Base-by-base conservation (phyloP, 2,113 vertebrate species). In the Solea senegalensis region DNA sequence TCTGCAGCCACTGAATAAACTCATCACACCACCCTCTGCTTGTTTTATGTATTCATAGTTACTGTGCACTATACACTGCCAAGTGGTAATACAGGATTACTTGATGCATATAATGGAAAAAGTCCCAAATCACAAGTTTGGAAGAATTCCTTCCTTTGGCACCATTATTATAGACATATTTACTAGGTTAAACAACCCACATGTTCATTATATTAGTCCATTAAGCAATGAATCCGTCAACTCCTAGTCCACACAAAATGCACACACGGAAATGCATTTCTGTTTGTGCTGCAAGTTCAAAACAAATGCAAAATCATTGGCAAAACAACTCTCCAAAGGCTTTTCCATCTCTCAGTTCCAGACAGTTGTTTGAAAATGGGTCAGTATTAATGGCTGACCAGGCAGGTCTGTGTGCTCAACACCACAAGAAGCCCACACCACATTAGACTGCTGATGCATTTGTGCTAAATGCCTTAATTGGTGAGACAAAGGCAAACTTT, bases 371-470 rank as follows among this genome's bases (percentile, higher is more conserved):
- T 44, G 34, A 11, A 63, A 66, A 66, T 62, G 34, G 53, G 45
- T 41, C 28, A 50, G 27, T 69, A 70, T 67, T 67, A 78, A 65
- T 63, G 68, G 58, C n/a, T 51, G 62, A 70, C 5, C 56, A 74
- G 3, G 27, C 46, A 65, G 56, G 44, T 59, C 9, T 0, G 9
- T 58, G 46, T 68, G 65, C 44, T 45, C 14, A 62, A 64, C 69
- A 63, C 70, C 61, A 67, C 49, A 59, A 54, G 69, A 52, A 78
- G 59, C 34, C 48, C 51, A 66, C 46, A 56, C 40, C 50, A 52
- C 61, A 71, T 71, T 68, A 77, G 49, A 53, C 54, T 58, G 74
- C 57, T 10, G 34, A 6, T 34, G 34, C 3, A 34, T 34, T 34
- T 4, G 34, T 34, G 34, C 5, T 34, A 3, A 34, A 34, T 34